Conservation (phyloP, 2,888 invertebrate species). For the Lepidocyrtinus sp. region DNA sequence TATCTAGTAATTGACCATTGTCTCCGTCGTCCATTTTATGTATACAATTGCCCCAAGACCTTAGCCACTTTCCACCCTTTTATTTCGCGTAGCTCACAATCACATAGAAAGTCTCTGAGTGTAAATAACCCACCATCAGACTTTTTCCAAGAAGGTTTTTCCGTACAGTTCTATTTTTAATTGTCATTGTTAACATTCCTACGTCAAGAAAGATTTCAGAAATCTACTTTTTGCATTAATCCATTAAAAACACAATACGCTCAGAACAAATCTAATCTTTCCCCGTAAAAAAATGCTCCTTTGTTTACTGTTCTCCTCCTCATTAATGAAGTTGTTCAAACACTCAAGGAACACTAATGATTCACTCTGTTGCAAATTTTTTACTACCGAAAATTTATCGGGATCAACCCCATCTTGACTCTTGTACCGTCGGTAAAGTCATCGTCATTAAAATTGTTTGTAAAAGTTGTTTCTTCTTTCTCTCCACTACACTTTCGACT, state of each 20-base stretch:
- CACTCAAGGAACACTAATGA: background rate
- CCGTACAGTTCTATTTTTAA: conserved; percentile 7
- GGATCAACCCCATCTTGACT: background rate
- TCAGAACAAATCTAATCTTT: too few species aligned
- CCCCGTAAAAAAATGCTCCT: background rate
- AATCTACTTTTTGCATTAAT: too few species aligned
- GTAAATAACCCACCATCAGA: too few species aligned
- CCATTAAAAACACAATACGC: too few species aligned
- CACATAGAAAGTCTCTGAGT: too few species aligned
- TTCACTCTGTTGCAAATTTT: background rate
- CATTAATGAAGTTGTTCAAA: conserved; percentile 9
- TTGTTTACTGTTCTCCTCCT: background rate
- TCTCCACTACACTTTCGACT: conserved; percentile 2
- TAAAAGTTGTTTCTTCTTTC: too few species aligned
- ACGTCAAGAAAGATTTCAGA: too few species aligned
- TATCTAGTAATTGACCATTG: conserved; percentile 63
- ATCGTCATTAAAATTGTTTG: too few species aligned
- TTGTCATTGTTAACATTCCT: conserved; percentile 37
- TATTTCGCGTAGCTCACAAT: too few species aligned
- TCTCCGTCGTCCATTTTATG: conserved; percentile 64
- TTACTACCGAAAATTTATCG: background rate
- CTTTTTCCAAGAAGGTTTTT: too few species aligned
- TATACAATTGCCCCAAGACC: background rate
- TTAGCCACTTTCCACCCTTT: background rate
- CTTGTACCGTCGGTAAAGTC: too few species aligned